Base-by-base conservation (phyloP, 2,888 invertebrate genomes). In the Osmoderma eremita region DNA sequence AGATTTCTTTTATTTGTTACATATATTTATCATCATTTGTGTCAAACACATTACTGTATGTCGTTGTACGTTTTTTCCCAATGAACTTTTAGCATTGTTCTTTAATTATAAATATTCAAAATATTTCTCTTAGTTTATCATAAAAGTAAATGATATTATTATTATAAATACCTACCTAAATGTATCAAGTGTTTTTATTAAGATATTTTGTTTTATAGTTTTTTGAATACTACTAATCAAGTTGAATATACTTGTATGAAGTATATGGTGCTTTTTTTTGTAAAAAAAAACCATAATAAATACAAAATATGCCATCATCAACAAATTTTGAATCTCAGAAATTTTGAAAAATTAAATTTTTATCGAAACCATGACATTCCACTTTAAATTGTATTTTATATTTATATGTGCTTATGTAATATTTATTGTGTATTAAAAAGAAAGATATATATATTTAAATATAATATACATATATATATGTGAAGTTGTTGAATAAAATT, bases 211-310 rank as follows among this genome's bases (percentile, higher is more conserved):
- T 45, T 58, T 58, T 58, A 39, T 30, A 41, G 39, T 41, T 39
- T 56, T 22, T 50, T 41, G 39, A 58, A 58, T 45, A 58, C 30
- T 45, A 58, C 30, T 45, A 58, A 42, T 30, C 58, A 24, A 58
- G 30, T 50, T 51, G 42, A 38, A 63, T 49, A 50, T 65, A 65
- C 54, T 65, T 36, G 50, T 49, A 17, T 15, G 51, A 63, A 51
- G 15, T 63, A 41, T 51, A 67, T 67, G 75, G 75, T 76, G 76
- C 75, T 75, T 73, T 71, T 72, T 69, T 63, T 42, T 67, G 63
- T 58, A 50, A 58, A 51, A 54, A 15, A 50, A 41, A 51, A 24
- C 30, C 18, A 15, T 48, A 15, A 30, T 61, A 8, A 48, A 3
- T 30, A 56, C 15, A 45, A 13, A 56, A 41, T 22, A 56, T 12